A percentile compares a stretch with the other conserved stretches of the same genome.
Evolutionary conservation across 2,888 invertebrate genomes (phyloP).

Genomic region (Sceliomorpha sp.): DNA sequence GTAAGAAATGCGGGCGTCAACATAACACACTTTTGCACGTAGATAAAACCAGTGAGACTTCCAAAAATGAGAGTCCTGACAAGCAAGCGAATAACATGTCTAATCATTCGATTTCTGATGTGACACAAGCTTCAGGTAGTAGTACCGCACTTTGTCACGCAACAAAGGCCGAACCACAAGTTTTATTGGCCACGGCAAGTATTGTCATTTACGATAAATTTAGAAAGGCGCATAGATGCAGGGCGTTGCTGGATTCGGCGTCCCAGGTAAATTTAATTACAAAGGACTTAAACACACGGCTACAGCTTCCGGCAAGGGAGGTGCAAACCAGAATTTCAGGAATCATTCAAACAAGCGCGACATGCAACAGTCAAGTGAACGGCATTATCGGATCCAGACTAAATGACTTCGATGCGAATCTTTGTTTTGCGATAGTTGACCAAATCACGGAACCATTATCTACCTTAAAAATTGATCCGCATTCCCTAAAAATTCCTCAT

Average conservation of each 20-base stretch:
- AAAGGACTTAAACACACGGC: not conserved
- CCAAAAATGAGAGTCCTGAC: not conserved
- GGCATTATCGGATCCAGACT: conserved; percentile 22
- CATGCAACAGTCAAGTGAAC: too few species aligned
- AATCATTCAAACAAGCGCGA: not conserved
- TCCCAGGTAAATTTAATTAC: conserved; percentile 11
- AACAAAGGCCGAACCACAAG: not conserved
- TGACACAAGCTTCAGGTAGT: conserved; percentile 7
- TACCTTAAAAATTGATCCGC: not conserved
- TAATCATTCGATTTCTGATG: too few species aligned
- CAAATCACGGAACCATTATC: too few species aligned
- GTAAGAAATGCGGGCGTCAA: conserved; percentile 2
- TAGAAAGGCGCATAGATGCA: not conserved
- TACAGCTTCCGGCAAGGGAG: not conserved
- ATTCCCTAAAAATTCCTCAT: conserved; percentile 1
- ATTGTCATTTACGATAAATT: conserved; percentile 1
- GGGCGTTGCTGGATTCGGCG: too few species aligned
- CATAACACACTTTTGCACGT: conserved; percentile 23
- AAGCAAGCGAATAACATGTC: not conserved
- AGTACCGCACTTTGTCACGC: not conserved
- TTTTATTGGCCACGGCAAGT: conserved; percentile 6
- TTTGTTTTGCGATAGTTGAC: too few species aligned
- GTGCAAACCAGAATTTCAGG: not conserved
- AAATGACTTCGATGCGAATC: conserved; percentile 6
- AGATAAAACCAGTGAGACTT: conserved; percentile 2